Percentiles rank a stretch among this genome's conserved stretches.
These are phyloP conservation scores for Aphelenchoides besseyi DNA, from an alignment of 1,140 invertebrate genomes.

Conservation along the genomic window DNA sequence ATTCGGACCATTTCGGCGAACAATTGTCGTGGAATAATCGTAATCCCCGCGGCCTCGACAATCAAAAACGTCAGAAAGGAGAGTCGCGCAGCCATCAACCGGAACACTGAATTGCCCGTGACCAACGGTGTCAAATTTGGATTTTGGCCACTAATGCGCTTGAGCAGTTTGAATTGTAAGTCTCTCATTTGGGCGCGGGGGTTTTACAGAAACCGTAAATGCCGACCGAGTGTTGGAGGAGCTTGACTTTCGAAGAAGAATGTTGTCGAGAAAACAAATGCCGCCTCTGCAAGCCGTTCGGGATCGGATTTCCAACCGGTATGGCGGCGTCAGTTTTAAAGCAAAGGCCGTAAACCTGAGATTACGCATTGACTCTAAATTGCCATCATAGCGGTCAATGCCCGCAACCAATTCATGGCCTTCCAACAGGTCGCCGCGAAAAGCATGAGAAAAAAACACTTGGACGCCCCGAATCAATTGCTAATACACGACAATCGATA, in stretches of 20 bases:
- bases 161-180: neutral
- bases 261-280: neutral
- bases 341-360: neutral
- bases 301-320: neutral
- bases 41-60: neutral
- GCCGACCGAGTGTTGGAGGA: neutral
- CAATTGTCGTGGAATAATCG: slow-evolving; percentile 3
- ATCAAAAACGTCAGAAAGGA: neutral
- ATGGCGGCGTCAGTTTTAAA: neutral
- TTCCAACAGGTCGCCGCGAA: neutral
- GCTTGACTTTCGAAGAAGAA: neutral
- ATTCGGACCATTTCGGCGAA: neutral
- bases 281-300: neutral
- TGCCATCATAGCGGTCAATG: neutral
- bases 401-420: neutral
- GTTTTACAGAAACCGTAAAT: neutral
- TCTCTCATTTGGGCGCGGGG: neutral
- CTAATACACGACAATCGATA: neutral
- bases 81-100: neutral
- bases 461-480: neutral
- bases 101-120: neutral
- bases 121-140: neutral
- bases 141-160: neutral
- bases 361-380: neutral
- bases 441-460: neutral